Percentiles rank a stretch among this genome's conserved stretches.
phyloP scores from a whole-genome alignment of 2,797 vertebrate species.

The Mastacembelus armatus region DNA sequence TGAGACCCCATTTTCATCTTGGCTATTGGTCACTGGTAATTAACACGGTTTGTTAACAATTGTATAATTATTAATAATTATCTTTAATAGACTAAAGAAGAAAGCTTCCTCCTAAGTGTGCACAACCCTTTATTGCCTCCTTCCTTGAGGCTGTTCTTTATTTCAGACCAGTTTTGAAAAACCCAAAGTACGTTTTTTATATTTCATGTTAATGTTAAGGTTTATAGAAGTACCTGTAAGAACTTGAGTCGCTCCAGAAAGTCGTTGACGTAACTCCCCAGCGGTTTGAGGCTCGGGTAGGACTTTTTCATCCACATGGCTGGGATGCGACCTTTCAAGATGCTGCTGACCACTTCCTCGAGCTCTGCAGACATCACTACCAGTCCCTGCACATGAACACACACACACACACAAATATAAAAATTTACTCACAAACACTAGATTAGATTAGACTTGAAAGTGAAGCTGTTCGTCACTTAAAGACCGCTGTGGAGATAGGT shows the following conservation, averaged over 20 bases:
- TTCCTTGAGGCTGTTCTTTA: neutral
- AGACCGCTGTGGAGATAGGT: slow-evolving; percentile 30
- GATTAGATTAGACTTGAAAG: too few relatives aligned
- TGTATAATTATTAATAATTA: too few relatives aligned
- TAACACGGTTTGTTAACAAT: too few relatives aligned
- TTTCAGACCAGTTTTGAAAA: neutral
- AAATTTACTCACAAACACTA: too few relatives aligned
- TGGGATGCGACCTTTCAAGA: slow-evolving; percentile 89
- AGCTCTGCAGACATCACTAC: slow-evolving; percentile 91
- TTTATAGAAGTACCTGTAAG: slow-evolving; percentile 82
- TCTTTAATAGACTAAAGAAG: too few relatives aligned
- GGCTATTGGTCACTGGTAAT: too few relatives aligned
- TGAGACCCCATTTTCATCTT: too few relatives aligned
- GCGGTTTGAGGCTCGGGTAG: slow-evolving; percentile 91
- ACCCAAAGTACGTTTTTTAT: neutral
- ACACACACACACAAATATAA: neutral
- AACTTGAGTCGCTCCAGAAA: slow-evolving; percentile 89
- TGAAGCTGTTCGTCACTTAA: slow-evolving; percentile 7
- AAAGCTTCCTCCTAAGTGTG: too few relatives aligned
- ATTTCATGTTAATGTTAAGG: neutral
- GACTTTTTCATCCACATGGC: slow-evolving; percentile 92
- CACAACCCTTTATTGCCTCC: neutral
- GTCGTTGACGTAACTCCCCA: slow-evolving; percentile 90
- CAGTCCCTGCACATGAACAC: slow-evolving; percentile 80
- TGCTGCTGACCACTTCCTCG: slow-evolving; percentile 90